phyloP scores from a whole-genome alignment of 2,888 invertebrate species.

The Cephus rjabovi region DNA sequence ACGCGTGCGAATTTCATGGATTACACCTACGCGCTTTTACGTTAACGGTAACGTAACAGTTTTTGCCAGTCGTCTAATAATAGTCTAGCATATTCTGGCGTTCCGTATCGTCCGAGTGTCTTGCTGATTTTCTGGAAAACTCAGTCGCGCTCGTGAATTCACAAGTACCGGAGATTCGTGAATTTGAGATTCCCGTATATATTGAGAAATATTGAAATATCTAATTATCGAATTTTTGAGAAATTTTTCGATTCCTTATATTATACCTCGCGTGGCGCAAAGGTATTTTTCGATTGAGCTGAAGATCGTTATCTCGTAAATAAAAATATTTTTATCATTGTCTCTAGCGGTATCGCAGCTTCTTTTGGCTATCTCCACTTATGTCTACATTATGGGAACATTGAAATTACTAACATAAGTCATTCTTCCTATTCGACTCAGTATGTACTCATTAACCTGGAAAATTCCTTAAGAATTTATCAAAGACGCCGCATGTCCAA shows the following conservation, averaged over 20 bases:
- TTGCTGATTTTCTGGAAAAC: conserved; percentile 43
- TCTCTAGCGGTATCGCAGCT: background rate
- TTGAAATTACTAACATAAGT: background rate
- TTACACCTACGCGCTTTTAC: conserved; percentile 18
- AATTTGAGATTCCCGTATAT: background rate
- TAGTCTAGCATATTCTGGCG: conserved; percentile 44
- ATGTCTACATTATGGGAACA: background rate
- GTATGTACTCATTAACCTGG: background rate
- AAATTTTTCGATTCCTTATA: background rate
- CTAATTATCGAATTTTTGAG: background rate
- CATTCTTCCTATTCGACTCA: background rate
- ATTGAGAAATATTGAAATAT: background rate
- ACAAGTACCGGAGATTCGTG: background rate
- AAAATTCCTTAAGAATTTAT: background rate
- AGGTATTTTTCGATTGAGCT: background rate
- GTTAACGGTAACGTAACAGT: conserved; percentile 19
- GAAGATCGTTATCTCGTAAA: background rate
- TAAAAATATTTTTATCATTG: background rate
- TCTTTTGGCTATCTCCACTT: too few relatives aligned
- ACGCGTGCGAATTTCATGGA: background rate
- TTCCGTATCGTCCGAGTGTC: conserved; percentile 41
- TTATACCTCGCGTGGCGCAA: background rate
- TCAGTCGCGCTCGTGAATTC: conserved; percentile 2
- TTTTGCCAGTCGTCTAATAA: conserved; percentile 53
- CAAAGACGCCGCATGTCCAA: background rate